Evolutionary conservation across 2,888 invertebrate genomes (phyloP), one percentile per base, ranked within the genome.

Genomic region (Dryobotodes eremita): DNA sequence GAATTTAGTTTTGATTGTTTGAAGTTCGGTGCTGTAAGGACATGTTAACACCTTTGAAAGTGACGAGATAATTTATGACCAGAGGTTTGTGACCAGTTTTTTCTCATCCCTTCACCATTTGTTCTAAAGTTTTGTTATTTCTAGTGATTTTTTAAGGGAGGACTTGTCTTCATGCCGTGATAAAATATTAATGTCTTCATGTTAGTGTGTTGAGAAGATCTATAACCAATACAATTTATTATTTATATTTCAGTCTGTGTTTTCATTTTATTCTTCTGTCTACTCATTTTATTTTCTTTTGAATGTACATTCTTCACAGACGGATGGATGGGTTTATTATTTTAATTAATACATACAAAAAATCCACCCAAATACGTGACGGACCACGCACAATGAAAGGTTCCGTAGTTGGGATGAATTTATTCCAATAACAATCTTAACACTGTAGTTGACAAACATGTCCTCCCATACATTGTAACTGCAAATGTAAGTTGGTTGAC

Each of bases 11-110:
- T 93, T 26, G 71, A 13, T 31, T 77, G 73, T 74, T 59, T 55
- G 15, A 23, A 71, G 1, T n/a, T 75, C 62, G 42, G 59, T 78
- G 64, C 77, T 77, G 72, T 77, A 61, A 86, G 31, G 75, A 86
- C 88, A 89, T 90, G 91, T 92, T 91, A 92, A 91, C 91, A 92
- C 92, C 91, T 90, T 90, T 89, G 90, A 89, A 90, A 90, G 89
- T 90, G 93, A 94, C 90, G 92, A 93, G 90, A 92, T 94, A 93
- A 94, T 94, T 94, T 94, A 94, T 93, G 91, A 92, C 3, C 31
- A 91, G 87, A 36, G 93, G 90, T 91, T 88, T 88, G 91, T 91
- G 91, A 92, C 91, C 91, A 92, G 90, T 92, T 94, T 92, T 92
- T 94, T 93, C 90, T 85, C 91, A 92, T 92, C 91, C 91, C 90